phyloP scores from a whole-genome alignment of 37 sponge, comb jelly and placozoan species.

The Crambe crambe region DNA sequence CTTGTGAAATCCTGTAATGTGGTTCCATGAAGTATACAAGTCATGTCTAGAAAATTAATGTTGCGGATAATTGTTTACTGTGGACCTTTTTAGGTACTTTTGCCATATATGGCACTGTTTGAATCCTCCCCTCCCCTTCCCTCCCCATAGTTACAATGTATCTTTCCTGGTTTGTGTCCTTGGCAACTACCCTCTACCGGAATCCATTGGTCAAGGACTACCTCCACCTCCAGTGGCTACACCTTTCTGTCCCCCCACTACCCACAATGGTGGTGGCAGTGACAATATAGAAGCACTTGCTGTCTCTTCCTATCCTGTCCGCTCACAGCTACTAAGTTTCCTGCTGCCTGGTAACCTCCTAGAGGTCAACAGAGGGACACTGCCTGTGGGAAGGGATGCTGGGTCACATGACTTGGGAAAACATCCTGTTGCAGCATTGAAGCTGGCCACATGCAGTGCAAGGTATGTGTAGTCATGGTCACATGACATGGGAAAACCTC shows the following conservation, averaged over 20 bases:
- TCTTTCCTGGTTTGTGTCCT: conserved; percentile 21
- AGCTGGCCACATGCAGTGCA: background rate
- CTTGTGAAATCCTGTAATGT: too few species aligned
- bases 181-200: conserved; percentile 20
- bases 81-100: too few species aligned
- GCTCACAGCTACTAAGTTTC: conserved; percentile 37
- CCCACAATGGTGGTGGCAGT: background rate
- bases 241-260: background rate
- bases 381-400: background rate
- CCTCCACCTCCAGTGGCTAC: background rate
- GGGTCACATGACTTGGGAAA: background rate
- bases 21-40: too few species aligned
- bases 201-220: background rate
- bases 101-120: too few species aligned
- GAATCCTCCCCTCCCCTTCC: too few species aligned
- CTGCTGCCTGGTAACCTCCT: background rate
- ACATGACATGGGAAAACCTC: background rate
- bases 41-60: too few species aligned
- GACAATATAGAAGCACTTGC: background rate
- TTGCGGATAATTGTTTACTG: too few species aligned
- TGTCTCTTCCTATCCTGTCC: conserved; percentile 22
- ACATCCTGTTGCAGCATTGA: background rate
- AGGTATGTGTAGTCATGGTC: background rate
- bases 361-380: background rate
- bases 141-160: conserved; percentile 1